Evolutionary conservation across 1,140 invertebrate genomes (phyloP).

Genomic region (Dendrolimus kikuchii): DNA sequence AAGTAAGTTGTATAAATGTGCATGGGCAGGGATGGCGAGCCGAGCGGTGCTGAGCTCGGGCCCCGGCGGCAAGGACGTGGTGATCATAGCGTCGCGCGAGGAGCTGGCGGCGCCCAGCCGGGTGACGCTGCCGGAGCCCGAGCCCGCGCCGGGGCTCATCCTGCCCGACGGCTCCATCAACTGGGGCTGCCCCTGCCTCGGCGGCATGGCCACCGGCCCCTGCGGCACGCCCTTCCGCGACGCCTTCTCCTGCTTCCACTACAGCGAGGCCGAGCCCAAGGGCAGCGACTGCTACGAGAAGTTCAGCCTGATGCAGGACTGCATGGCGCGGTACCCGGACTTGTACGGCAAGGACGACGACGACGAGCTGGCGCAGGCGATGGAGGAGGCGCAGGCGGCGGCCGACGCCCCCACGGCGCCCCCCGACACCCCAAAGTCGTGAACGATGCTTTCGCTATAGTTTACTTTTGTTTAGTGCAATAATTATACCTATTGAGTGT

Average conservation of each 20-base stretch:
- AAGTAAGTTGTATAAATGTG: no score
- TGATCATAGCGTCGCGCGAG: slow-evolving; percentile 88
- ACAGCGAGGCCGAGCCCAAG: slow-evolving; percentile 82
- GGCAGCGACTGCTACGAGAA: slow-evolving; percentile 92
- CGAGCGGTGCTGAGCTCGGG: slow-evolving; percentile 43
- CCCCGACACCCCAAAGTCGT: slow-evolving; percentile 1
- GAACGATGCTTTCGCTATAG: background rate
- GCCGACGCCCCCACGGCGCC: background rate
- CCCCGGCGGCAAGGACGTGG: slow-evolving; percentile 83
- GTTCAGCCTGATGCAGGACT: slow-evolving; percentile 94
- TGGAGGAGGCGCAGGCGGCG: slow-evolving; percentile 10
- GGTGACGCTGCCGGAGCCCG: slow-evolving; percentile 81
- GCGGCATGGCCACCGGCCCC: slow-evolving; percentile 95
- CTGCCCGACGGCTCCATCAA: slow-evolving; percentile 93
- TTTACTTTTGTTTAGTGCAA: no score
- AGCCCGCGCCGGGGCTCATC: slow-evolving; percentile 85
- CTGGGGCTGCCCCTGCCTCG: slow-evolving; percentile 97
- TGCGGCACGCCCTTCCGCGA: slow-evolving; percentile 94
- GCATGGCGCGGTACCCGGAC: slow-evolving; percentile 91
- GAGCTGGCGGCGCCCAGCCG: slow-evolving; percentile 83
- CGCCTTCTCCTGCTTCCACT: slow-evolving; percentile 96
- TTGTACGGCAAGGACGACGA: slow-evolving; percentile 84
- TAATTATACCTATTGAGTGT: no score
- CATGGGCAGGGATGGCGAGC: no score
- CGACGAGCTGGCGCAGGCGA: slow-evolving; percentile 39